Evolutionary conservation across 2,113 vertebrate genomes (phyloP), one percentile per base, ranked within the genome.

Genomic region (Uria lomvia): DNA sequence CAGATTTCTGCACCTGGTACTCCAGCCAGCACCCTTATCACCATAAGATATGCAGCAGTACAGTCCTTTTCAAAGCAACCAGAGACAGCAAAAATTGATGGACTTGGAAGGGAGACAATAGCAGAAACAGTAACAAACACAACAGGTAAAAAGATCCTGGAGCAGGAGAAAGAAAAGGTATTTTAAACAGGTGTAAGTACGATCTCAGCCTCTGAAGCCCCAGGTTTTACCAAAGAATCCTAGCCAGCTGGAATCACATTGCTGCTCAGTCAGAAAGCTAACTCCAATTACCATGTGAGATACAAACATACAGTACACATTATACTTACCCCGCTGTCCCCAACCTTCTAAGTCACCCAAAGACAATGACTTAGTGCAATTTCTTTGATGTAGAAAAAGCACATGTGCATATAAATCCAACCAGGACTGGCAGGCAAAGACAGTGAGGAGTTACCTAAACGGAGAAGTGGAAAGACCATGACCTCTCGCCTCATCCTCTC

Each of bases 391-490:
- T 3, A 85, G 60, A 86, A 96, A 96, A 92, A 4, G 13, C 56
- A 90, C 45, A 83, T 40, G 53, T 81, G 68, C 55, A 90, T 65
- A 86, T 50, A 93, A 92, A 90, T 66, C 84, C 77, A 96, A 79
- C 38, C 91, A 94, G 67, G 63, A 90, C 49, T 84, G 56, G 70
- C 38, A 90, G 58, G 52, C 66, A 96, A 88, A 94, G 78, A 94
- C 49, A 60, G 67, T 73, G 62, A 83, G 62, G 30, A 88, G 91
- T 98, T 96, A 98, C 99, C 99, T 99, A 96, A 98, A 92, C 0
- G 97, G 96, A 70, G 91, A 71, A 68, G 95, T 89, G 52, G 97
- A 84, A 75, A 96, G 82, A 68, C 85, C 92, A 55, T 96, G 98
- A 55, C 97, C 98, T 96, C 79, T 96, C 43, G 90, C 90, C 70